Evolutionary conservation across 2,888 invertebrate genomes (phyloP), one percentile per base, ranked within the genome.

Genomic region (Drosophila pseudotakahashii): DNA sequence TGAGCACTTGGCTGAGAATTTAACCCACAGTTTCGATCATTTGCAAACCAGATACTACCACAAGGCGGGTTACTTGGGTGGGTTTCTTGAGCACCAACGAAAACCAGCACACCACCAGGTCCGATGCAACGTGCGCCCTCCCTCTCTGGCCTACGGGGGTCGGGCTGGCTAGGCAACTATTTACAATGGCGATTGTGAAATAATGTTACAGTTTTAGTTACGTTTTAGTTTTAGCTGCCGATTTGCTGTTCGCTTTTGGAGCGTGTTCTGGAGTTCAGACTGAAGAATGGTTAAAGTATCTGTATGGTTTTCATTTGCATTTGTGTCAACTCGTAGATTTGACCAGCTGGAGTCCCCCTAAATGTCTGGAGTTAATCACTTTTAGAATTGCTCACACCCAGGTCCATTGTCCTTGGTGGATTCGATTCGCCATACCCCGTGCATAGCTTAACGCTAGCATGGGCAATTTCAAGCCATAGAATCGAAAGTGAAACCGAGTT

Each of bases 161-260:
- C 26, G 50, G 50, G 37, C 34, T 48, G 51, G 58, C 58, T 53
- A 9, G 14, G 42, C 30, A 34, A 50, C 64, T 61, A 71, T 63
- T 63, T 51, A 52, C 51, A 51, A 32, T 47, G 19, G 69, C 55
- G 69, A 77, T 82, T 85, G 78, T 68, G 82, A 84, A 85, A 82
- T 76, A 76, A 63, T 84, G 79, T 77, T 82, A 82, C 77, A 81
- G 66, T 78, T 76, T 51, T 51, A 26, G 30, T 62, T 72, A 53
- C 23, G 42, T 66, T 75, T 64, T 61, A 1, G 11, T 9, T 34
- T 48, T 5, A 14, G 30, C 47, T 32, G 30, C 30, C 14, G 16
- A 13, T 30, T 30, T 37, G 10, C n/a, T 11, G 34, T 37, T 26
- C 55, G 16, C 37, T 30, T 26, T 7, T 37, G 6, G 5, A n/a